Percentiles rank a stretch among this genome's conserved stretches.
Evolutionary conservation across 2,888 invertebrate genomes (phyloP).

Genomic region (Neuroscelio doddi): DNA sequence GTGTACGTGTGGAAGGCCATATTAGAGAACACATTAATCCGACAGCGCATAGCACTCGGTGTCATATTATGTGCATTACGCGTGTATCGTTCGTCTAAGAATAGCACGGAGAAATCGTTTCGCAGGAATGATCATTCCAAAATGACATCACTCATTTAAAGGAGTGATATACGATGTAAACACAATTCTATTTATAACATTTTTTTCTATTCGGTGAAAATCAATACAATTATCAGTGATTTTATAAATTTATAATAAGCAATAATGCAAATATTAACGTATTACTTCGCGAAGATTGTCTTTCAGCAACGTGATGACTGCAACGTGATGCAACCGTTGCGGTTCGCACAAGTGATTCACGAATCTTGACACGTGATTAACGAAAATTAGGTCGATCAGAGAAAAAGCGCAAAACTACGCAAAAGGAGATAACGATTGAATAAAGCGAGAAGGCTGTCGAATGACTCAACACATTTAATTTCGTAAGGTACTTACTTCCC

Average conservation of each 20-base stretch:
- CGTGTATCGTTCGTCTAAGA: background rate
- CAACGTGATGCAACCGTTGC: too few species aligned
- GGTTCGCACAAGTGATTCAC: background rate
- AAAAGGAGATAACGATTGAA: background rate
- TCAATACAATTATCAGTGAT: too few species aligned
- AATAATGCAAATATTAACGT: too few species aligned
- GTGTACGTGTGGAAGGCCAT: too few species aligned
- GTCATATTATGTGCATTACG: background rate
- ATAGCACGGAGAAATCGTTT: background rate
- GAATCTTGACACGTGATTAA: background rate
- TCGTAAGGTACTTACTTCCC: background rate
- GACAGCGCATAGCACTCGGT: background rate
- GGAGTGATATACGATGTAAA: too few species aligned
- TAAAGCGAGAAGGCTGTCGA: background rate
- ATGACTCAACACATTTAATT: background rate
- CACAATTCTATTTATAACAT: too few species aligned
- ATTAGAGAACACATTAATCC: too few species aligned
- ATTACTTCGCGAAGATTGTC: too few species aligned
- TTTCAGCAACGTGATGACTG: too few species aligned
- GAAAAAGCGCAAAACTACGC: background rate
- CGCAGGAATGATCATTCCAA: background rate
- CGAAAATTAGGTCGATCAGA: conserved; percentile 1
- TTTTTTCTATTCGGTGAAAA: too few species aligned
- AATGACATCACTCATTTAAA: background rate
- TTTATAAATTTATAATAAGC: too few species aligned